phyloP scores from a whole-genome alignment of 2,888 invertebrate genomes.

The Rugalucina vietnamica region DNA sequence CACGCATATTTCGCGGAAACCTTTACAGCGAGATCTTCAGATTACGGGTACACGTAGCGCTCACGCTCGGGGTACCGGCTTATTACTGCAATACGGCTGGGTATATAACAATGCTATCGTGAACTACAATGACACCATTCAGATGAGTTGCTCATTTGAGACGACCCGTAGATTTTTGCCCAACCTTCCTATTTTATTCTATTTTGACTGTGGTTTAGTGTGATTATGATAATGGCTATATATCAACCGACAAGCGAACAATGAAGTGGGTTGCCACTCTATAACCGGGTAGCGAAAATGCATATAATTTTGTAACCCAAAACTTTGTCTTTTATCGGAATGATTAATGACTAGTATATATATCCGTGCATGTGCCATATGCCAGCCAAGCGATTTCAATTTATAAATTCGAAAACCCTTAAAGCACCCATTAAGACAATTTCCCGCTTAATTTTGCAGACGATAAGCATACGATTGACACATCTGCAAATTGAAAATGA shows the following conservation, averaged over 20 bases:
- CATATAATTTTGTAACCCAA: slow-evolving; percentile 50
- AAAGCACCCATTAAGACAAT: not conserved
- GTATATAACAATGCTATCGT: slow-evolving; percentile 48
- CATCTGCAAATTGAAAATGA: slow-evolving; percentile 42
- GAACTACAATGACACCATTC: slow-evolving; percentile 45
- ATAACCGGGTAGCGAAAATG: slow-evolving; percentile 31
- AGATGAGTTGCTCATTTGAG: slow-evolving; percentile 44
- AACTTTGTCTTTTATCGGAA: slow-evolving; percentile 47
- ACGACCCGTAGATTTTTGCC: slow-evolving; percentile 35
- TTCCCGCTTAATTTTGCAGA: slow-evolving; percentile 33
- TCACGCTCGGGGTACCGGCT: too few species aligned
- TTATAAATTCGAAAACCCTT: slow-evolving; percentile 1
- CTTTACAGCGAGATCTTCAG: too few species aligned
- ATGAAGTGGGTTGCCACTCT: not conserved
- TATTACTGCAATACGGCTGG: too few species aligned
- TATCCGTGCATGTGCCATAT: not conserved
- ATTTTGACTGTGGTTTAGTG: slow-evolving; percentile 53
- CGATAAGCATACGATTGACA: slow-evolving; percentile 26
- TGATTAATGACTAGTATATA: slow-evolving; percentile 51
- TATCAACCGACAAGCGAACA: slow-evolving; percentile 26
- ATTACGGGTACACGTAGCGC: too few species aligned
- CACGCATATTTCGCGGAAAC: too few species aligned
- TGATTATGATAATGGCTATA: slow-evolving; percentile 51
- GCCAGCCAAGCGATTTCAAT: slow-evolving; percentile 24
- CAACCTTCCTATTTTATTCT: slow-evolving; percentile 46